phyloP scores from a whole-genome alignment of 1,140 invertebrate genomes.

The Lucilia sericata region DNA sequence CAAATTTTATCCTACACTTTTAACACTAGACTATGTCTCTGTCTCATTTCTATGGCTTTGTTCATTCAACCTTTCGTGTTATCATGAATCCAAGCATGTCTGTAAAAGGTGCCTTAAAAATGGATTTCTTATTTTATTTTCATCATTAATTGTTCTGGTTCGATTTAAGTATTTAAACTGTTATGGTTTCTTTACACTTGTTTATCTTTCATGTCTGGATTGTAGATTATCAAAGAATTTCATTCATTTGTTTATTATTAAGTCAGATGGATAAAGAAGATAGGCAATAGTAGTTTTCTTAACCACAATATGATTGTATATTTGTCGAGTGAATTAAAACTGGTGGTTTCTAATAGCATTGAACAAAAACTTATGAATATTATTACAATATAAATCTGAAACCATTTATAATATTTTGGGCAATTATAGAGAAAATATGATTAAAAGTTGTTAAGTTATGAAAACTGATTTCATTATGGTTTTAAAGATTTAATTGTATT shows the following conservation, averaged over 20 bases:
- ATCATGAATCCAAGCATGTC: not conserved
- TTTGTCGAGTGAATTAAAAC: not conserved
- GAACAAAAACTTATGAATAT: too few species aligned
- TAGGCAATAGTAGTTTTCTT: not conserved
- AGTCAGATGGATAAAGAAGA: too few species aligned
- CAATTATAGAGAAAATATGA: too few species aligned
- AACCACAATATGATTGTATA: not conserved
- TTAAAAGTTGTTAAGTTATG: too few species aligned
- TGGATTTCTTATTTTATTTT: not conserved
- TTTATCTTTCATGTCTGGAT: not conserved
- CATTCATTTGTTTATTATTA: not conserved
- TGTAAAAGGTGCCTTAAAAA: not conserved
- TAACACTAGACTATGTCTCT: too few species aligned
- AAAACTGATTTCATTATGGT: too few species aligned
- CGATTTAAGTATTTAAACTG: not conserved
- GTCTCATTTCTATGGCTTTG: not conserved
- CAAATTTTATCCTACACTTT: too few species aligned
- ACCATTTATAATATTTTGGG: too few species aligned
- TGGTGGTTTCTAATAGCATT: not conserved
- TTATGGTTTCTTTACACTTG: slow-evolving; percentile 16
- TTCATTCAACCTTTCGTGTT: not conserved
- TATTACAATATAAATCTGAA: too few species aligned
- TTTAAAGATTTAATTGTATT: too few species aligned
- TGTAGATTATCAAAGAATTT: not conserved
- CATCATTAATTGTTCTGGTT: not conserved